Percentiles rank a stretch among this genome's conserved stretches.
These are phyloP conservation scores for Piaya cayana DNA, from an alignment of 2,113 vertebrate species.

Conservation along the genomic window DNA sequence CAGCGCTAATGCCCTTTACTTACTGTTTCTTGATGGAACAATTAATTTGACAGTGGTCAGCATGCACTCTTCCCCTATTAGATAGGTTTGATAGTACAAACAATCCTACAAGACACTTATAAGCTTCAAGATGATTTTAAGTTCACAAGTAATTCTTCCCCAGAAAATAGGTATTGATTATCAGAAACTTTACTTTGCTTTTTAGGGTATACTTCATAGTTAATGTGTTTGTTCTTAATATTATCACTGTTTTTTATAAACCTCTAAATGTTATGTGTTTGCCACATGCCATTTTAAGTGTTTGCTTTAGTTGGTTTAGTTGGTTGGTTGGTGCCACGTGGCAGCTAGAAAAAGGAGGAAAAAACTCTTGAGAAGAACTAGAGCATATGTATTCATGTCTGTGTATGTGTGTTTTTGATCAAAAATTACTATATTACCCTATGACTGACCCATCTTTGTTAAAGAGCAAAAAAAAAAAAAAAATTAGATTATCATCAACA, in stretches of 20 bases:
- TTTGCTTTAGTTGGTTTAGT: neutral
- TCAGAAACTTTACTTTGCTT: neutral
- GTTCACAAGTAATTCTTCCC: constrained; percentile 26
- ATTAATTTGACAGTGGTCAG: constrained; percentile 54
- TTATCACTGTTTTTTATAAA: neutral
- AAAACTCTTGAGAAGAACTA: neutral
- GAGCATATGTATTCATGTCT: neutral
- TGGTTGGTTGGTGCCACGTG: neutral
- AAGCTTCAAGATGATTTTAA: constrained; percentile 58
- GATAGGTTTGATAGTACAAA: neutral
- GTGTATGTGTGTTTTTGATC: neutral
- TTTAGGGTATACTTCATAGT: neutral
- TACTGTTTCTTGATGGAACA: constrained; percentile 41
- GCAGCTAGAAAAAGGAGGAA: neutral
- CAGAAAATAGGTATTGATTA: neutral
- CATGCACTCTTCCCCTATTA: neutral
- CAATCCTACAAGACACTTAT: neutral
- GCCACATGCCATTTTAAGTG: neutral
- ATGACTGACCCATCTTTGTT: neutral
- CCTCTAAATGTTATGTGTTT: neutral
- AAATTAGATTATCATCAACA: neutral
- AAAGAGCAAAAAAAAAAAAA: neutral
- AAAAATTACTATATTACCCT: neutral
- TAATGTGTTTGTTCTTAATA: neutral
- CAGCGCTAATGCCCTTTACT: constrained; percentile 43